Base-by-base conservation (phyloP, 2,888 invertebrate species). In the Taenaris catops region DNA sequence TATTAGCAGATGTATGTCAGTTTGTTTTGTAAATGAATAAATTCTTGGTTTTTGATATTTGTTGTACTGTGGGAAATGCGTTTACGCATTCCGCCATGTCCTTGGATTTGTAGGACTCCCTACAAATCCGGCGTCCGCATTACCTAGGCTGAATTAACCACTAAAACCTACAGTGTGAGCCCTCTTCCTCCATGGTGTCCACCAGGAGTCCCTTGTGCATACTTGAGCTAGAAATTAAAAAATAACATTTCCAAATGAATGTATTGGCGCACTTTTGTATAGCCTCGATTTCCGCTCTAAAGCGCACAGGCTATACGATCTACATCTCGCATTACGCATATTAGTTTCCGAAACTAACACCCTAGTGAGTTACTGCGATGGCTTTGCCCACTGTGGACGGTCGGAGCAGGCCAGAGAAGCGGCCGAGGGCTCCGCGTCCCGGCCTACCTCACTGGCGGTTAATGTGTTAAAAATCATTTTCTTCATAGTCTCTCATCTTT, bases 371-470 rank as follows among this genome's bases (percentile, higher is more conserved):
- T 65, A 64, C 59, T 64, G 63, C 66, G 58, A 84, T 83, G 80
- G 57, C 66, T 62, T 53, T 58, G 63, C 46, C 57, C 51, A 48
- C 52, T 34, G 52, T 55, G 66, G 70, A 68, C 70, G 74, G 63
- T 36, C 50, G 55, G 43, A 46, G 46, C 48, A 49, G 34, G 42
- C 51, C 48, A 38, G 46, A 44, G 49, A 65, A 72, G 46, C 8
- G 24, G 18, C 59, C 76, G 29, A 53, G 80, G 80, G 79, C 81
- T 75, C 49, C 76, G 79, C 55, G 53, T 43, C 80, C 80, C 56
- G 84, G 83, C 46, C 69, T 72, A 51, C 86, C 86, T 44, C 86
- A 86, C 73, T 86, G 86, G 86, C 86, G 83, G 80, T 81, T 86
- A 73, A 62, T 86, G 84, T 84, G 86, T 86, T 84, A 83, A 84